These are phyloP conservation scores for Mesocricetus auratus DNA, from an alignment of 2,113 vertebrate species.

Conservation along the genomic window DNA sequence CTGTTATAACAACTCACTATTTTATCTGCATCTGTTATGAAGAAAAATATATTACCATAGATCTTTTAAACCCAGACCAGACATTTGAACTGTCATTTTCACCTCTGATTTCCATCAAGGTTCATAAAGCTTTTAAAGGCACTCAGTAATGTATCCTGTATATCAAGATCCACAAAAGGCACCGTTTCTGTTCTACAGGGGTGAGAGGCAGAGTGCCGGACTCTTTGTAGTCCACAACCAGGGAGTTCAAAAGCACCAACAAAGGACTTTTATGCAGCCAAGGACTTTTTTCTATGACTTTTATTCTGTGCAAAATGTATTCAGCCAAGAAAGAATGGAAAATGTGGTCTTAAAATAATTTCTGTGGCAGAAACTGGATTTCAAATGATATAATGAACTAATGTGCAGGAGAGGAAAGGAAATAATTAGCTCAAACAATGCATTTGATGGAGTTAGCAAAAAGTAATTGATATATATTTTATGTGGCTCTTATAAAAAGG, in stretches of 20 bases:
- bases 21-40: conserved; percentile 84
- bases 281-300: conserved; percentile 88
- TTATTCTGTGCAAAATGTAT: conserved; percentile 90
- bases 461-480: conserved; percentile 84
- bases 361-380: conserved; percentile 86
- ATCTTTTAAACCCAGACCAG: conserved; percentile 87
- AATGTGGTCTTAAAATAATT: conserved; percentile 90
- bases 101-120: conserved; percentile 90
- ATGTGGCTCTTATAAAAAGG: conserved; percentile 77
- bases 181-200: conserved; percentile 87
- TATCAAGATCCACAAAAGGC: conserved; percentile 85
- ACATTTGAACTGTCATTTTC: conserved; percentile 91
- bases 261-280: conserved; percentile 88
- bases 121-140: conserved; percentile 88
- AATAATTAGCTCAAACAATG: conserved; percentile 87
- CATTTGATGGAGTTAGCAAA: conserved; percentile 81
- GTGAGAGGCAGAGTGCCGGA: conserved; percentile 85
- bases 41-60: conserved; percentile 87
- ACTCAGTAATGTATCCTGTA: conserved; percentile 87
- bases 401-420: conserved; percentile 83
- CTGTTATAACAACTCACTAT: conserved; percentile 78
- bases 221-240: conserved; percentile 89
- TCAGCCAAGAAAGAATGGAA: conserved; percentile 88
- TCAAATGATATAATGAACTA: conserved; percentile 89
- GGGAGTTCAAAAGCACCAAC: conserved; percentile 91